A percentile compares a stretch with the other conserved stretches of the same genome.
Evolutionary conservation across 1,140 invertebrate species (phyloP).

Genomic region (Lerema accius): DNA sequence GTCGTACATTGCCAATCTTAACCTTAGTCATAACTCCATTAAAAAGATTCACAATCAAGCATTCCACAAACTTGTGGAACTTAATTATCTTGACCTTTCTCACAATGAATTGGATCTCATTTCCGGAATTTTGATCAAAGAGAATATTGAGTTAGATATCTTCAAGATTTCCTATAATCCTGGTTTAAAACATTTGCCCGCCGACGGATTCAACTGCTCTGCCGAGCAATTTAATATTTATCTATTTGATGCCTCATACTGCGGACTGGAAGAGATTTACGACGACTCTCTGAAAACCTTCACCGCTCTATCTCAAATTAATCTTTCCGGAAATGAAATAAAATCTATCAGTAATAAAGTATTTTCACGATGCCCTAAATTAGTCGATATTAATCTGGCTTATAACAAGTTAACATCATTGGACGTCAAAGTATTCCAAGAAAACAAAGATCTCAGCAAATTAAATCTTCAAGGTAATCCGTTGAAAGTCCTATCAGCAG

Average conservation of each 20-base stretch:
- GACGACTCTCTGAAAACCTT: conserved; percentile 86
- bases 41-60: conserved; percentile 86
- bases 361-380: conserved; percentile 80
- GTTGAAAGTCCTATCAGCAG: conserved; percentile 85
- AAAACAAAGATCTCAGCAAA: conserved; percentile 85
- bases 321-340: conserved; percentile 86
- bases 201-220: conserved; percentile 83
- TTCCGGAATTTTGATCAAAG: conserved; percentile 85
- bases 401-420: conserved; percentile 85
- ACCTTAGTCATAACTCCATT: conserved; percentile 85
- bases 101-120: conserved; percentile 86
- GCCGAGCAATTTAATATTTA: conserved; percentile 85
- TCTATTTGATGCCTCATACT: conserved; percentile 87
- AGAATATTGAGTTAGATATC: conserved; percentile 86
- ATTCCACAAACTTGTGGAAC: conserved; percentile 84
- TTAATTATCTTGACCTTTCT: conserved; percentile 87
- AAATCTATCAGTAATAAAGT: conserved; percentile 78
- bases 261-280: conserved; percentile 84
- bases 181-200: conserved; percentile 84
- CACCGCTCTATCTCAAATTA: conserved; percentile 85
- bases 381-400: conserved; percentile 87
- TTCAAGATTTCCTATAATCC: conserved; percentile 87
- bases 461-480: conserved; percentile 88
- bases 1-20: conserved; percentile 84
- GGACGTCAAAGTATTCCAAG: conserved; percentile 84